These are phyloP conservation scores for Leptopilina drosophilae DNA, from an alignment of 2,888 invertebrate species.

Conservation along the genomic window DNA sequence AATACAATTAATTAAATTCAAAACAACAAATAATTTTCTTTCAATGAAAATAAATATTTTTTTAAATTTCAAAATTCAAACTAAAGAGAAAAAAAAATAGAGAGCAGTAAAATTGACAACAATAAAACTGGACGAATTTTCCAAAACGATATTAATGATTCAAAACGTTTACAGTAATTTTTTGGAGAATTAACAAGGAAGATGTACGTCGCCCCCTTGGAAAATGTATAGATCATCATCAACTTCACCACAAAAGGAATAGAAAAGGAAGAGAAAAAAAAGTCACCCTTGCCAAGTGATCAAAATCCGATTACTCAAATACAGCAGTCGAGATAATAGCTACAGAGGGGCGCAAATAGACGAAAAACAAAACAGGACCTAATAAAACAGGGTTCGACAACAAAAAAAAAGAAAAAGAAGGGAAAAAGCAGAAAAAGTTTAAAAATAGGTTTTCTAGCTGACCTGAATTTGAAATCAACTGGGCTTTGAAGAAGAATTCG, in stretches of 20 bases:
- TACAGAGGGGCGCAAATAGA: background rate
- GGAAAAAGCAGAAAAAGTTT: conserved; percentile 41
- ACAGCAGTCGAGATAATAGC: conserved; percentile 5
- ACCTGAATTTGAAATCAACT: conserved; percentile 56
- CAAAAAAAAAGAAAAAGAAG: background rate
- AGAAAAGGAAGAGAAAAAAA: background rate
- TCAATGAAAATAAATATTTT: no score
- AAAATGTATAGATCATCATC: background rate
- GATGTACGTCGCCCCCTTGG: background rate
- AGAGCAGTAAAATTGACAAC: no score
- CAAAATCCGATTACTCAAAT: conserved; percentile 31
- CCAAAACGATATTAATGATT: no score
- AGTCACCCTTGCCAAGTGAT: conserved; percentile 34
- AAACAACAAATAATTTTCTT: no score
- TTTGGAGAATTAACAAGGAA: background rate
- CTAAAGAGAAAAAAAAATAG: no score
- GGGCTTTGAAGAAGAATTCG: conserved; percentile 5
- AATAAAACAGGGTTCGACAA: background rate
- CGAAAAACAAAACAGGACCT: conserved; percentile 6
- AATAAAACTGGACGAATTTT: no score
- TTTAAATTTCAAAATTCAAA: no score
- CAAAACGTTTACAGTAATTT: background rate
- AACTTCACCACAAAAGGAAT: background rate
- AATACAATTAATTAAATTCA: no score
- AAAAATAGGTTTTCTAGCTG: conserved; percentile 55